Evolutionary conservation across 2,113 vertebrate genomes (phyloP), one percentile per base, ranked within the genome.

Genomic region (Osmerus eperlanus): DNA sequence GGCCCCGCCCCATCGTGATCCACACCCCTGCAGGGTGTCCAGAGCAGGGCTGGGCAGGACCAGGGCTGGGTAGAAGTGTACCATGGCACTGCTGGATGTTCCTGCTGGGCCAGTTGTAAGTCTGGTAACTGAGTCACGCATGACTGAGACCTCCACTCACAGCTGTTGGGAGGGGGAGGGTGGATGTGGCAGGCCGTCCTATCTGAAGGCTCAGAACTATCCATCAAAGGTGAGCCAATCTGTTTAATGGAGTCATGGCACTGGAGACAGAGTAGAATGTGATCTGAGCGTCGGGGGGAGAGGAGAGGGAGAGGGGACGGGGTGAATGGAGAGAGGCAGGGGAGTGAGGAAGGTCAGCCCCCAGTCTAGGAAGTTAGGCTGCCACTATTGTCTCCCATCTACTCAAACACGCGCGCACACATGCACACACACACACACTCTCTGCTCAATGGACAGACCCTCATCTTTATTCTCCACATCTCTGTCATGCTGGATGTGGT

Each of bases 401-500:
- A 56, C 36, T 9, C 21, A 67, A 63, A 71, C 62, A 69, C 67
- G 14, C 28, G 36, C 67, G 58, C 25, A 32, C 52, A 32, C 67
- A 41, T 47, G 21, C 28, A 68, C 67, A 69, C 25, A 53, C 67
- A 56, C 52, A 54, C 52, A 25, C 25, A 56, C 28, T 21, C 54
- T 67, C 78, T 76, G 72, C 67, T 72, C 67, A 76, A 68, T 62
- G 73, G 85, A 89, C 77, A 79, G 73, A 84, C 87, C 79, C 81
- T 21, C 15, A 68, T 77, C 75, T 82, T 84, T 74, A 83, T 72
- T 90, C 84, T 83, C 32, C 67, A 64, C 69, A 75, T 84, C 78
- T 83, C 81, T 86, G 83, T 80, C 84, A 74, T 73, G 77, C 81
- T 67, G 89, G 86, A 83, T 91, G 87, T 81, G 81, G 86, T 89